Base-by-base conservation (phyloP, 2,113 vertebrate species). In the Hipposideros armiger region DNA sequence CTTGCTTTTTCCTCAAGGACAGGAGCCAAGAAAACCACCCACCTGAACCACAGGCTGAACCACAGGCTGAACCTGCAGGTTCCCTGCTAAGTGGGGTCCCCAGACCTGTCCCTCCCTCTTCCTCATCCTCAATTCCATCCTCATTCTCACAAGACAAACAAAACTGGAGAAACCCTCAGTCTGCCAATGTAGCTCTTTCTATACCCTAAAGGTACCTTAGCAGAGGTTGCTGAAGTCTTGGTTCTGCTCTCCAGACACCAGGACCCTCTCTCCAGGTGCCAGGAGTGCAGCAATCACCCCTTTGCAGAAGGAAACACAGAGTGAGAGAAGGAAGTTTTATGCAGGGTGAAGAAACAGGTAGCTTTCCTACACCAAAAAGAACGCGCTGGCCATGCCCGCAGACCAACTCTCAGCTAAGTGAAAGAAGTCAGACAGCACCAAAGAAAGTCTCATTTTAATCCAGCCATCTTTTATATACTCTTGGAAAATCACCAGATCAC, bases 341-440 rank as follows among this genome's bases (percentile, higher is more conserved):
- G 58, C 77, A 82, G 30, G 20, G 3, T 20, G 26, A 77, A 86
- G 62, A 97, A 96, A 91, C 90, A 95, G 87, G 92, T 92, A 69
- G n/a, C 66, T 86, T 92, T 87, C 17, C 82, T 28, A 69, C 40
- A 24, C 10, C 6, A 16, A 28, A 64, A 32, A 86, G 10, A 32
- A 50, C 6, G 2, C 19, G 2, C 42, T 32, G 40, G 26, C 22
- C 8, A 2, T 54, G n/a, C 77, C 77, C 84, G 40, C 81, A 58
- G 36, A 50, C 64, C n/a, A 76, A 28, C 42, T 70, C 22, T 17
- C 20, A 90, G 58, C 67, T 54, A 9, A 81, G 56, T 19, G 62
- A 28, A 81, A 28, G 50, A 52, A 56, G 73, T 69, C 11, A 69
- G 54, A 64, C 19, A 62, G 14, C 16, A 90, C 70, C 30, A 45